A percentile compares a stretch with the other conserved stretches of the same genome.
Conservation (phyloP, 2,113 vertebrate genomes). For the Mugil cephalus region DNA sequence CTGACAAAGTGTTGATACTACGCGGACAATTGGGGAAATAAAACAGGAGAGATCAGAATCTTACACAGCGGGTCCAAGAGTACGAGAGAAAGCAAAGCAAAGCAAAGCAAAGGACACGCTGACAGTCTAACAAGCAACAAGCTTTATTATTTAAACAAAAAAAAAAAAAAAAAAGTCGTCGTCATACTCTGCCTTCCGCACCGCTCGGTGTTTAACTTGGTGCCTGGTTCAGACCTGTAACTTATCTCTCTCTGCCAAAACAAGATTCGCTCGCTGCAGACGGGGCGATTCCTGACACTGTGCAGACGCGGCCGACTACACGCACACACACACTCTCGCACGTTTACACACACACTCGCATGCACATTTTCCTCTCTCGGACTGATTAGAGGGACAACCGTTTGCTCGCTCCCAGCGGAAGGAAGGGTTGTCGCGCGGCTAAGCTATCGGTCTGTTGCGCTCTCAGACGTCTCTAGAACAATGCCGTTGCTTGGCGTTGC, state of each 20-base stretch:
- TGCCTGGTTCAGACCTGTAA: conserved; percentile 33
- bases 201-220: conserved; percentile 46
- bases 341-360: conserved; percentile 36
- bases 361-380: conserved; percentile 36
- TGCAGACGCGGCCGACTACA: conserved; percentile 45
- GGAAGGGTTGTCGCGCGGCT: conserved; percentile 45
- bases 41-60: background rate
- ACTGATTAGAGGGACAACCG: conserved; percentile 52
- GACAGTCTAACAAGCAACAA: conserved; percentile 14
- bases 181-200: background rate
- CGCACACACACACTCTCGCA: conserved; percentile 39
- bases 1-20: background rate
- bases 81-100: background rate
- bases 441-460: conserved; percentile 46
- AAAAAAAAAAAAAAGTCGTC: conserved; percentile 7
- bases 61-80: background rate
- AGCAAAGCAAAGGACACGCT: background rate
- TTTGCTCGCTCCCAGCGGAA: conserved; percentile 57
- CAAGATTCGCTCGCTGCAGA: conserved; percentile 42
- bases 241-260: conserved; percentile 64
- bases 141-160: conserved; percentile 49
- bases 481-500: conserved; percentile 33
- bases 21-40: background rate
- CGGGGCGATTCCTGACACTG: conserved; percentile 64
- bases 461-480: conserved; percentile 40